phyloP scores from a whole-genome alignment of 2,888 invertebrate genomes.

The Hololepta plana region DNA sequence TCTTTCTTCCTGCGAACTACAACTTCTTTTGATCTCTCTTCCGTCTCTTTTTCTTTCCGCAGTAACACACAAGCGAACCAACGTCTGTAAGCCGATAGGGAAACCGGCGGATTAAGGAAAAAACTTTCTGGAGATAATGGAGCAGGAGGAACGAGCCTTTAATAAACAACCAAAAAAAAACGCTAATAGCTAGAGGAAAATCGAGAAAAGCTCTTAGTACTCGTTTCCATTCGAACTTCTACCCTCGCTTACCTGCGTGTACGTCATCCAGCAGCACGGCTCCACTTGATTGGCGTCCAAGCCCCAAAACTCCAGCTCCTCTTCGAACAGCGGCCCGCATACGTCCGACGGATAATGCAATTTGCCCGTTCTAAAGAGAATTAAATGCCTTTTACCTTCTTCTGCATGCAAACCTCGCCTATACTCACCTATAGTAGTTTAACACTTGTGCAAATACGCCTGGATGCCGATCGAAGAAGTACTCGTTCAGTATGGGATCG shows the following conservation, averaged over 20 bases:
- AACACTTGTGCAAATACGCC: conserved; percentile 93
- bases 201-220: neutral
- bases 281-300: conserved; percentile 98
- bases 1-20: neutral
- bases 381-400: conserved; percentile 1
- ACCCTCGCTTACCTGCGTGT: conserved; percentile 55
- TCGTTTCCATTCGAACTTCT: conserved; percentile 1
- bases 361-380: conserved; percentile 70
- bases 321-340: conserved; percentile 96
- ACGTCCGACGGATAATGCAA: conserved; percentile 98
- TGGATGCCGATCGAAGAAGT: conserved; percentile 97
- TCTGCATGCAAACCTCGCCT: neutral
- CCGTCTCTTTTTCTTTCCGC: no score
- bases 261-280: conserved; percentile 99
- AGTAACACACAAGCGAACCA: no score
- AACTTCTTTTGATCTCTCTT: no score
- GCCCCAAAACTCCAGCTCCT: conserved; percentile 98
- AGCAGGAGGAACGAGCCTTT: no score
- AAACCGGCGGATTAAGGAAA: no score
- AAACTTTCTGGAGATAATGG: no score
- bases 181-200: neutral
- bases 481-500: conserved; percentile 97
- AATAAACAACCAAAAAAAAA: no score
- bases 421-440: conserved; percentile 76
- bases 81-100: no score